Percentiles rank a stretch among this genome's conserved stretches.
Evolutionary conservation across 2,797 vertebrate genomes (phyloP).

Genomic region (Sandelia bainsii): DNA sequence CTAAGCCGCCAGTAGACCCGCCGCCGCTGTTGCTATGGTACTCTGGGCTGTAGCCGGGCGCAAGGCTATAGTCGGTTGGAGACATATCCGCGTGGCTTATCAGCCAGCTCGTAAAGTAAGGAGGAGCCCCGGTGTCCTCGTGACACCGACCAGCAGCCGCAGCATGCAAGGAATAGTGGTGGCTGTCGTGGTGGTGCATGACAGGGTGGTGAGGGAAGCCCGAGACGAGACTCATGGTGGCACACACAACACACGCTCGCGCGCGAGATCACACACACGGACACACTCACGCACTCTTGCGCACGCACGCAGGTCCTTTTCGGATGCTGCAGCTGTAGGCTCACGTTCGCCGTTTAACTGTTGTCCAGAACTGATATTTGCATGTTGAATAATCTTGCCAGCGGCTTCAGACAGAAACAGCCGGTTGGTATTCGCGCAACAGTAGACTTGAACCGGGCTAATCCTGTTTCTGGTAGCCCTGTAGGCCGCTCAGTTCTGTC

Average conservation of each 20-base stretch:
- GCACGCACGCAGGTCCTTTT: conserved; percentile 10
- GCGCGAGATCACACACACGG: background rate
- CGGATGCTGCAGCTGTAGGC: conserved; percentile 28
- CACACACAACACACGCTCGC: conserved; percentile 28
- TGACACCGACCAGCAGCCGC: conserved; percentile 92
- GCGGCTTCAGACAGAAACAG: background rate
- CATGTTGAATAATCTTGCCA: conserved; percentile 32
- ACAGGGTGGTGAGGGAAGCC: conserved; percentile 96
- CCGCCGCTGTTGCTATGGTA: conserved; percentile 70
- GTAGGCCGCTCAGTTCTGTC: conserved; percentile 37
- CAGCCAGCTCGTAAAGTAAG: conserved; percentile 98
- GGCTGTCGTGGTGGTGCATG: conserved; percentile 94
- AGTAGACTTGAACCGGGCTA: background rate
- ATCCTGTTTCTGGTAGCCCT: conserved; percentile 4
- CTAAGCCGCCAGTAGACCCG: conserved; percentile 57
- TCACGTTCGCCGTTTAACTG: conserved; percentile 17
- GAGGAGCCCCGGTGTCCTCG: conserved; percentile 88
- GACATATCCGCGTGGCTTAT: conserved; percentile 98
- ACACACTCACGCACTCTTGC: background rate
- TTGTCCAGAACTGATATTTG: conserved; percentile 18
- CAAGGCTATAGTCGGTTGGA: conserved; percentile 90
- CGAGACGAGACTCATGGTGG: conserved; percentile 94
- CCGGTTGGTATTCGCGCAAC: background rate
- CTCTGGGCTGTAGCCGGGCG: conserved; percentile 78
- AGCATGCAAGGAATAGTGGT: conserved; percentile 89